Evolutionary conservation across 2,888 invertebrate genomes (phyloP).

Genomic region (Phaonia tiefii): DNA sequence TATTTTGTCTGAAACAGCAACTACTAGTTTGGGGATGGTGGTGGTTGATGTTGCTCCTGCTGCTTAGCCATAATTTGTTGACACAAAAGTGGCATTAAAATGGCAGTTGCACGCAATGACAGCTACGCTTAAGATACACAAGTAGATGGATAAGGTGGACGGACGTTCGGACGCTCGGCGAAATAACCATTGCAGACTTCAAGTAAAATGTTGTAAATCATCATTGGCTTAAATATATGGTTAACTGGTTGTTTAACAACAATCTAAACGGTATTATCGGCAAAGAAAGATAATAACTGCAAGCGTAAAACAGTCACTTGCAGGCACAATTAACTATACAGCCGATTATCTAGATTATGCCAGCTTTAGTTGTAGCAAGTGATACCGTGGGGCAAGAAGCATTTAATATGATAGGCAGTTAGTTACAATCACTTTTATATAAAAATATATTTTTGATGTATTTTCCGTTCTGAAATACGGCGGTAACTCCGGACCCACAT

Average conservation of each 20-base stretch:
- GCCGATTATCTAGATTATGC: background rate
- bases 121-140: background rate
- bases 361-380: background rate
- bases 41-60: background rate
- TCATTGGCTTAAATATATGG: constrained; percentile 19
- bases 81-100: constrained; percentile 14
- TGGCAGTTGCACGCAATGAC: constrained; percentile 8
- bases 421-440: no score
- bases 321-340: constrained; percentile 4
- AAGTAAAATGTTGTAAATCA: constrained; percentile 19
- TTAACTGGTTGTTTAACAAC: constrained; percentile 7
- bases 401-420: no score
- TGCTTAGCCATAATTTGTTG: background rate
- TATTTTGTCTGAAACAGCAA: background rate
- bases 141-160: background rate
- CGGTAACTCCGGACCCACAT: no score
- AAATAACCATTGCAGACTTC: background rate
- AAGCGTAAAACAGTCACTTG: constrained; percentile 17
- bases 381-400: background rate
- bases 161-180: no score
- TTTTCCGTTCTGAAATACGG: no score
- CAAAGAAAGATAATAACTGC: constrained; percentile 24
- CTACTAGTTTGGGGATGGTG: no score
- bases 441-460: background rate
- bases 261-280: constrained; percentile 40